phyloP scores from a whole-genome alignment of 2,113 vertebrate genomes.

The Corvus hawaiiensis region DNA sequence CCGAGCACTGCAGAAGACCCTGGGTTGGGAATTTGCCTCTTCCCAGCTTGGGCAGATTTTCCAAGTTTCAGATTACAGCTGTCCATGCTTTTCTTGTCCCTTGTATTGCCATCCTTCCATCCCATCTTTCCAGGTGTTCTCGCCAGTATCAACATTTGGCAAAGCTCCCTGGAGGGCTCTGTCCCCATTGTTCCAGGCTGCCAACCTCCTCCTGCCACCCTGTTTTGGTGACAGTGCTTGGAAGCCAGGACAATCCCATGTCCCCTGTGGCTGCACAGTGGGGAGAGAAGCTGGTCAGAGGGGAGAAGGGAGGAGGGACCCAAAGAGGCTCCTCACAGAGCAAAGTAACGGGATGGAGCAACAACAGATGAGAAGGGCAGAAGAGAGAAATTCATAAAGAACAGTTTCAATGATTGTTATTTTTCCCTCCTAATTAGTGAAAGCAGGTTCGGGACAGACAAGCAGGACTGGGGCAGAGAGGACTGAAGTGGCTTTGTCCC shows the following conservation, averaged over 20 bases:
- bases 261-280: no score
- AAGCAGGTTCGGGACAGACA: background rate
- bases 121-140: background rate
- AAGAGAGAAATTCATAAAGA: background rate
- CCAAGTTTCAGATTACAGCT: background rate
- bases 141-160: fast-evolving
- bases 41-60: background rate
- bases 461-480: background rate
- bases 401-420: background rate
- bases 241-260: background rate
- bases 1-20: background rate
- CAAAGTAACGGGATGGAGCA: background rate
- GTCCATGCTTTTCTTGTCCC: background rate
- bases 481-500: background rate
- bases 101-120: background rate
- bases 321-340: background rate
- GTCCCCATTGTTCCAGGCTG: background rate
- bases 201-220: background rate
- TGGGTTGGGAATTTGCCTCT: background rate
- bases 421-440: background rate
- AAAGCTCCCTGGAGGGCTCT: background rate
- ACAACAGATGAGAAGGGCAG: background rate
- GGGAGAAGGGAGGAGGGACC: background rate
- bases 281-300: background rate
- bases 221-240: fast-evolving